Conservation (phyloP, 2,113 vertebrate genomes). For the Stictonetta naevosa region DNA sequence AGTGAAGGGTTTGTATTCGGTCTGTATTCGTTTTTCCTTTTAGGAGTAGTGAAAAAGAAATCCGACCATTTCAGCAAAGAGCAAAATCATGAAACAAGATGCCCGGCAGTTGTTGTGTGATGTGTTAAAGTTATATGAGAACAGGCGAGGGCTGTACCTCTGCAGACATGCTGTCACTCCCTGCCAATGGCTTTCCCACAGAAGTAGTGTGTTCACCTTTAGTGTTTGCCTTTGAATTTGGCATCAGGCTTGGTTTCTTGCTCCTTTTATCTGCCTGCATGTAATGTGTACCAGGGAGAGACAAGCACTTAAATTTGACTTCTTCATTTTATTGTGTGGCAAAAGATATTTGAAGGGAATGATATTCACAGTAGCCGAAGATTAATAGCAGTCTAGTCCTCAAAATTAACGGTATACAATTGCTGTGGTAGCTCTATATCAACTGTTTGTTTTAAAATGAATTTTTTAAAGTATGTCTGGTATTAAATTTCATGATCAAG, state of each 20-base stretch:
- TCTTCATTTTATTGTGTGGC: background rate
- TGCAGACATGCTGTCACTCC: background rate
- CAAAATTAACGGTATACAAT: background rate
- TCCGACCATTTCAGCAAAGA: background rate
- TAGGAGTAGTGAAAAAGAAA: background rate
- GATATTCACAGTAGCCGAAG: background rate
- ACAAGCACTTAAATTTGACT: background rate
- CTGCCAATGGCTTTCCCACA: background rate
- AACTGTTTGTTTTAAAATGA: background rate
- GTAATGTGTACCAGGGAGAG: background rate
- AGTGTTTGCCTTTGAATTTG: conserved; percentile 29
- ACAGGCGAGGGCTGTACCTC: background rate
- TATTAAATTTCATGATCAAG: background rate
- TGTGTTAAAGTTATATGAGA: background rate
- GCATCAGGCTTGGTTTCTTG: conserved; percentile 15
- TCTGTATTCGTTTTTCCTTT: background rate
- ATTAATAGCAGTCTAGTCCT: background rate
- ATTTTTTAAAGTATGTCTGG: background rate
- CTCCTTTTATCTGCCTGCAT: background rate
- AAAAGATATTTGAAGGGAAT: background rate
- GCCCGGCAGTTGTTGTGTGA: background rate
- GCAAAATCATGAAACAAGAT: background rate
- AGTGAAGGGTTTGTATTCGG: background rate
- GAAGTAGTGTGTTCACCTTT: background rate
- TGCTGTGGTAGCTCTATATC: background rate